phyloP scores from a whole-genome alignment of 1,140 invertebrate genomes.

The Sipha flava region DNA sequence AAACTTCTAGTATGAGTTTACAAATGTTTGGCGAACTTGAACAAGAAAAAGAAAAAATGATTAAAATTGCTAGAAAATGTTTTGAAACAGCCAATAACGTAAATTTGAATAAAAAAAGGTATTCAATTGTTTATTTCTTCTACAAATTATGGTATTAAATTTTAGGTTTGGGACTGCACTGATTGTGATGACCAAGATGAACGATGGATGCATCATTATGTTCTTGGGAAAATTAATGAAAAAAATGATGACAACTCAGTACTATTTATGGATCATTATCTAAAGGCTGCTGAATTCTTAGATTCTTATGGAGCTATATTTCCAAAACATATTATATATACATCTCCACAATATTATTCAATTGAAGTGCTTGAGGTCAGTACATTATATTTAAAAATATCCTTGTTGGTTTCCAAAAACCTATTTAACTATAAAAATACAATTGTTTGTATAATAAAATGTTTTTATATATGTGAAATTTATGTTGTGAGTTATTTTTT shows the following conservation, averaged over 20 bases:
- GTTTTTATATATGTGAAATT: no score
- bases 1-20: conserved; percentile 64
- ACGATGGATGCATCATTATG: conserved; percentile 82
- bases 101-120: conserved; percentile 1
- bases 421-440: no score
- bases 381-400: not conserved
- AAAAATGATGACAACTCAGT: conserved; percentile 64
- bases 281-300: conserved; percentile 46
- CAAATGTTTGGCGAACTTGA: conserved; percentile 66
- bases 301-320: conserved; percentile 73
- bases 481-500: no score
- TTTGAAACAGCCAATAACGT: conserved; percentile 61
- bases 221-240: conserved; percentile 84
- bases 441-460: no score
- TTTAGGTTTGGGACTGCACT: conserved; percentile 41
- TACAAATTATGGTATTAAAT: not conserved
- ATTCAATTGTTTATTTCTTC: not conserved
- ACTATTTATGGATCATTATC: conserved; percentile 70
- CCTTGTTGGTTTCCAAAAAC: no score
- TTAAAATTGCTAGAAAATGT: conserved; percentile 64
- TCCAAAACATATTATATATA: conserved; percentile 76
- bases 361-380: conserved; percentile 79
- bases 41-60: conserved; percentile 66
- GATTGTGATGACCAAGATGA: conserved; percentile 61
- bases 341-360: conserved; percentile 67